phyloP scores from a whole-genome alignment of 2,113 vertebrate species.

The Lasiurus cinereus region DNA sequence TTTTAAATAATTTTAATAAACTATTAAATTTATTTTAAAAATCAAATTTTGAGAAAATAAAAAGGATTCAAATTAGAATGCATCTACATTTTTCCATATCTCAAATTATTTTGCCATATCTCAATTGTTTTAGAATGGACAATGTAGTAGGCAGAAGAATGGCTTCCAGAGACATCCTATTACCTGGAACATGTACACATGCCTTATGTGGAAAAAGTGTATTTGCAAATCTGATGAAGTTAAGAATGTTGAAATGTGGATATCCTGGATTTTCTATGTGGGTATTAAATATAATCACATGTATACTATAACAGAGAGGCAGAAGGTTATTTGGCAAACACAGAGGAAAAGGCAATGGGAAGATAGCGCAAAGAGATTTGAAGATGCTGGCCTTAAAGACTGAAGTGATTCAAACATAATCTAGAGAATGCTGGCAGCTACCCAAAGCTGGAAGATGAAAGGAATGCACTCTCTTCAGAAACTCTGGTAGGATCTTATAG shows the following conservation, averaged over 20 bases:
- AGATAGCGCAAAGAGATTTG: not conserved
- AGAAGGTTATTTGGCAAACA: not conserved
- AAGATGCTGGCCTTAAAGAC: not conserved
- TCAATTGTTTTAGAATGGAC: not conserved
- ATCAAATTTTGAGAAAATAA: not conserved
- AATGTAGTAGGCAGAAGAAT: not conserved
- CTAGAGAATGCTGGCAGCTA: not conserved
- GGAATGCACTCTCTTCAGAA: not conserved
- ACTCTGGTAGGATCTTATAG: not conserved
- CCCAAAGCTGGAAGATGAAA: not conserved
- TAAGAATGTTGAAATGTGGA: not conserved
- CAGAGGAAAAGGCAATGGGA: not conserved
- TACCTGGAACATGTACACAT: not conserved
- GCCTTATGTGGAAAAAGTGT: not conserved
- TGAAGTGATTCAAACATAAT: not conserved
- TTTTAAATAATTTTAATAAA: not conserved
- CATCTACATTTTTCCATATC: not conserved
- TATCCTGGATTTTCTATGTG: not conserved
- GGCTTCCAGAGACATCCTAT: not conserved
- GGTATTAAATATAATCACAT: not conserved
- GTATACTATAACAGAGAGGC: not conserved
- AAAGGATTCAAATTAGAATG: conserved; percentile 20
- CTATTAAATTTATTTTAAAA: not conserved
- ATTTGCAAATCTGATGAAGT: not conserved
- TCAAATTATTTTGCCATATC: not conserved